Conservation (phyloP, 1,140 invertebrate species). For the Brachionus manjavacas region DNA sequence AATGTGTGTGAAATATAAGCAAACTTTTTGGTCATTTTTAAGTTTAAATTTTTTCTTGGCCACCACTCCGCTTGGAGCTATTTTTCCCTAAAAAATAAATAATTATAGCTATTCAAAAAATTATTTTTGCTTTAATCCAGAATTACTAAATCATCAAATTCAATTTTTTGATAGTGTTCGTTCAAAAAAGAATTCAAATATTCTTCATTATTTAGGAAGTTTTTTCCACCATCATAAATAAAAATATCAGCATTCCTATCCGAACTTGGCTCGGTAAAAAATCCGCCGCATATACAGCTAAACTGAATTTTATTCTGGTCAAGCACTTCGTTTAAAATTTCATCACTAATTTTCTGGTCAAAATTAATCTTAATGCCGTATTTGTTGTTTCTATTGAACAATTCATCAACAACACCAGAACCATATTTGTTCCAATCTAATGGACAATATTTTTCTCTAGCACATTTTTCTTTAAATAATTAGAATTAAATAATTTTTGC, state of each 20-base stretch:
- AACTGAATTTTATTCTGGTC: not conserved
- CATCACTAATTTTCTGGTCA: not conserved
- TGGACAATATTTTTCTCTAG: not conserved
- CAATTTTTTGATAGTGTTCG: not conserved
- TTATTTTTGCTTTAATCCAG: not conserved
- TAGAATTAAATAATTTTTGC: not conserved
- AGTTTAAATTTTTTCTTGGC: not conserved
- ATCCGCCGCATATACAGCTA: not conserved
- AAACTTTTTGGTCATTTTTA: not conserved
- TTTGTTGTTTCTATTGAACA: not conserved
- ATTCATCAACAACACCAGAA: not conserved
- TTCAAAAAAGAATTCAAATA: not conserved
- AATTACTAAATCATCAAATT: not conserved
- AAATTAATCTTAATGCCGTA: not conserved
- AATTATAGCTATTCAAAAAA: not conserved
- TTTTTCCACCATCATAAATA: not conserved
- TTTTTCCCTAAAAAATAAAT: not conserved
- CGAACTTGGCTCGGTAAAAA: not conserved
- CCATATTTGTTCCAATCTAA: not conserved
- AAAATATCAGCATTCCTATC: not conserved
- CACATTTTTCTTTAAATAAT: not conserved
- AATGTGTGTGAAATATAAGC: not conserved
- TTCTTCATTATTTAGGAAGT: not conserved
- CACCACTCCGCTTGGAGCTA: not conserved
- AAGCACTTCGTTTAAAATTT: not conserved